Conservation (phyloP, 1,140 invertebrate species). For the Pogonus chalceus region DNA sequence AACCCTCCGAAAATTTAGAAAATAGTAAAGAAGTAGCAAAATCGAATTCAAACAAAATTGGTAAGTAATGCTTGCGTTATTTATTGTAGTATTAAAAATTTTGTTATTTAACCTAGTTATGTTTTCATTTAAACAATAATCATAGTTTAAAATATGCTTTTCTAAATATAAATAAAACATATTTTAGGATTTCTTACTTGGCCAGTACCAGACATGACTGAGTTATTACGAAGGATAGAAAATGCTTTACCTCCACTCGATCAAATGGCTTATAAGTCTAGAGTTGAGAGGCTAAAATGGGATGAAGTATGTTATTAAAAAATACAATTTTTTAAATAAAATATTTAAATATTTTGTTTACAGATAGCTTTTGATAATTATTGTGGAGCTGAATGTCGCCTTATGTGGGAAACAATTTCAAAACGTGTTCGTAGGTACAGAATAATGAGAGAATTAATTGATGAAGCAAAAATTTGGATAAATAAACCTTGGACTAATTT, state of each 20-base stretch:
- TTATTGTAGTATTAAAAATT: too few species aligned
- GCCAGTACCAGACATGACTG: slow-evolving; percentile 25
- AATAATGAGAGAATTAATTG: slow-evolving; percentile 37
- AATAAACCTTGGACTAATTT: slow-evolving; percentile 36
- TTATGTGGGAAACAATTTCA: slow-evolving; percentile 34
- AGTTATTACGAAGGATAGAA: slow-evolving; percentile 27
- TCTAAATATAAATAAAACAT: too few species aligned
- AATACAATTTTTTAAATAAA: slow-evolving; percentile 9
- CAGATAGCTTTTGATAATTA: slow-evolving; percentile 36
- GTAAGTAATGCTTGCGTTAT: too few species aligned
- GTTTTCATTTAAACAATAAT: too few species aligned
- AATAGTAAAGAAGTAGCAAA: too few species aligned
- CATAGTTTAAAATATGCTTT: too few species aligned
- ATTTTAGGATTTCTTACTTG: slow-evolving; percentile 14
- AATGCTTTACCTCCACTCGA: slow-evolving; percentile 26
- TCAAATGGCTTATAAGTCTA: slow-evolving; percentile 20
- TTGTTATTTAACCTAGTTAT: too few species aligned
- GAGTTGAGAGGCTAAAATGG: slow-evolving; percentile 29
- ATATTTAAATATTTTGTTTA: slow-evolving; percentile 14
- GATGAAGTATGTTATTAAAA: slow-evolving; percentile 21
- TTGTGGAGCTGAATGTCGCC: slow-evolving; percentile 35
- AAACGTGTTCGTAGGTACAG: slow-evolving; percentile 36
- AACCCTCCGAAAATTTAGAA: too few species aligned
- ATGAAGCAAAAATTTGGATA: slow-evolving; percentile 39
- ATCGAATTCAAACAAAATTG: too few species aligned